phyloP scores from a whole-genome alignment of 2,797 vertebrate genomes.

The Sorex maritimensis region DNA sequence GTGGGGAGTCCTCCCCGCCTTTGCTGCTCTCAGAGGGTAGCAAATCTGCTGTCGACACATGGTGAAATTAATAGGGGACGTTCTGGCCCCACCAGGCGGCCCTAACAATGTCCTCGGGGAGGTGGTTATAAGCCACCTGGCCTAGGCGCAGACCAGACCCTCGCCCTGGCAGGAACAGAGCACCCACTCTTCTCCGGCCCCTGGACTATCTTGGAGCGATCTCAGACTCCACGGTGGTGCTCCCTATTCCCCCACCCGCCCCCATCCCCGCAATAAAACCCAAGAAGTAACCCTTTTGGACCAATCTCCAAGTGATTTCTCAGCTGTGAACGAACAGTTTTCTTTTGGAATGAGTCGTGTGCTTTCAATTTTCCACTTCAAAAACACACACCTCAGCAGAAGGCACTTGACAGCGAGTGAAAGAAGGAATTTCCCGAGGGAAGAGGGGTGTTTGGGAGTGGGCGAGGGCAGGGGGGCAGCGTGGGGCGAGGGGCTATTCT shows the following conservation, averaged over 20 bases:
- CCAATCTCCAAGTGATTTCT: constrained; percentile 78
- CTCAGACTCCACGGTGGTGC: not conserved
- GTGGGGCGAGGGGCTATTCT: constrained; percentile 34
- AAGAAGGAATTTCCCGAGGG: constrained; percentile 75
- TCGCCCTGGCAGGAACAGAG: no score
- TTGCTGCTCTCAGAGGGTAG: not conserved
- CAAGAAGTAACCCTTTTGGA: constrained; percentile 68
- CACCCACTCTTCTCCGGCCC: not conserved
- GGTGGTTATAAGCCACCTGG: not conserved
- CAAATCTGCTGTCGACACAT: not conserved
- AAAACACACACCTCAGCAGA: constrained; percentile 82
- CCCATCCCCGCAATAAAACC: not conserved
- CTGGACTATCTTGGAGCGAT: not conserved
- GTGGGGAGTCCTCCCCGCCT: not conserved
- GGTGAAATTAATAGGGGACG: not conserved
- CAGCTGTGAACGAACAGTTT: constrained; percentile 83
- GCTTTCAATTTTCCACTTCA: constrained; percentile 87
- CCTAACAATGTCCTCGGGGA: not conserved
- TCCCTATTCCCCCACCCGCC: not conserved
- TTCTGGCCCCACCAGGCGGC: not conserved
- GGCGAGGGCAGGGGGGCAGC: constrained; percentile 59
- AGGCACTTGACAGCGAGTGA: constrained; percentile 82
- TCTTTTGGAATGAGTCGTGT: constrained; percentile 83
- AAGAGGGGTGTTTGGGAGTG: constrained; percentile 54
- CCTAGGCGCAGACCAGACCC: not conserved